phyloP scores from a whole-genome alignment of 1,140 invertebrate genomes.

The Euwallacea fornicatus region DNA sequence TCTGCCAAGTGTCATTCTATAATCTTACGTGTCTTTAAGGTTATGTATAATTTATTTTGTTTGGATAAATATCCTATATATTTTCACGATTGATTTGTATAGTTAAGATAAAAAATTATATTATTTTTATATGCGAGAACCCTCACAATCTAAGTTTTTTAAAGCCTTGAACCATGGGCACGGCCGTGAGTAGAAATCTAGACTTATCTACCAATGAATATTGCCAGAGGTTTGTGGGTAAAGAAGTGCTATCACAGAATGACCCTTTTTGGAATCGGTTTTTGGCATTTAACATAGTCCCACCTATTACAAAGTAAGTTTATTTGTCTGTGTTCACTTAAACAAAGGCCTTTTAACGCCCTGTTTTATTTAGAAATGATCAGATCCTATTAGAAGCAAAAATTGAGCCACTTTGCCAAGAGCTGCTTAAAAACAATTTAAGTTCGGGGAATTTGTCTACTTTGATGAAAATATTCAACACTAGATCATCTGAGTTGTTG shows the following conservation, averaged over 20 bases:
- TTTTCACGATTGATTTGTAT: no score
- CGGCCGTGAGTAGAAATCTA: slow-evolving; percentile 77
- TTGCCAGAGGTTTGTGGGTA: slow-evolving; percentile 75
- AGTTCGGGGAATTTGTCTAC: slow-evolving; percentile 85
- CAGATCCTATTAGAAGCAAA: slow-evolving; percentile 79
- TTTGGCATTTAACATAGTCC: slow-evolving; percentile 85
- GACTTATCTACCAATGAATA: slow-evolving; percentile 83
- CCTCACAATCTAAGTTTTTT: no score
- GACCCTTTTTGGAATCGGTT: slow-evolving; percentile 94
- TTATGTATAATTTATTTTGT: no score
- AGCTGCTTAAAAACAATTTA: slow-evolving; percentile 76
- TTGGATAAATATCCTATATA: no score
- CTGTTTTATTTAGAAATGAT: slow-evolving; percentile 64
- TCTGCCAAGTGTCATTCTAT: no score
- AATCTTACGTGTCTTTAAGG: no score
- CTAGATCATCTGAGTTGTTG: slow-evolving; percentile 76
- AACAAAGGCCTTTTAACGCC: background rate
- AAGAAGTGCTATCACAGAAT: slow-evolving; percentile 78
- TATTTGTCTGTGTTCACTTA: background rate
- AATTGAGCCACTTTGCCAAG: slow-evolving; percentile 71
- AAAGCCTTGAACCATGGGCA: slow-evolving; percentile 68
- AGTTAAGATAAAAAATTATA: no score
- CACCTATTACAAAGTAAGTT: slow-evolving; percentile 71
- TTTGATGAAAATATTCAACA: slow-evolving; percentile 81
- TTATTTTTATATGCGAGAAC: no score